Evolutionary conservation across 2,888 invertebrate species (phyloP).

Genomic region (Drosophila longiperda): DNA sequence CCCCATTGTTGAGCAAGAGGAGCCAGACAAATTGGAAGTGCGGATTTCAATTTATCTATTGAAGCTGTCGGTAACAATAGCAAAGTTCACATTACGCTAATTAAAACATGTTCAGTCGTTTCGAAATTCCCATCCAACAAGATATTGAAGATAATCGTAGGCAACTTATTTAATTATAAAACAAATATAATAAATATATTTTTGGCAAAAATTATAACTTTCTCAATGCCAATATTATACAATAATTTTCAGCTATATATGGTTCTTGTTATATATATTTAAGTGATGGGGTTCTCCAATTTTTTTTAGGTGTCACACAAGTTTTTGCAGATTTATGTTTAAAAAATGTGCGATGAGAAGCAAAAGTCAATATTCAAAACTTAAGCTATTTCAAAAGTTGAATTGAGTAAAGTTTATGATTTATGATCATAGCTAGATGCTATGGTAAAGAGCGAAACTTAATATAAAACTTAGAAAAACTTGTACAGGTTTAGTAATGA

Average conservation of each 20-base stretch:
- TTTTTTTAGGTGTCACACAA: neutral
- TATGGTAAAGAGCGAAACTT: neutral
- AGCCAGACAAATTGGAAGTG: slow-evolving; percentile 39
- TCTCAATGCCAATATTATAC: neutral
- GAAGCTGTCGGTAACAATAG: slow-evolving; percentile 15
- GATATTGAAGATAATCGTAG: slow-evolving; percentile 20
- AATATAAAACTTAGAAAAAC: slow-evolving; percentile 8
- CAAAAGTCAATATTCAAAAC: slow-evolving; percentile 4
- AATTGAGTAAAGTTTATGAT: neutral
- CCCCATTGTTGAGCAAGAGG: slow-evolving; percentile 29
- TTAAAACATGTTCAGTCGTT: slow-evolving; percentile 46
- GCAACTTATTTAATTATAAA: slow-evolving; percentile 2
- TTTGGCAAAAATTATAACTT: neutral
- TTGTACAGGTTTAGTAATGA: neutral
- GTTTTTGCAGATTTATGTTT: neutral
- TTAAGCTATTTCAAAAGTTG: slow-evolving; percentile 9
- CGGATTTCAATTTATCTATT: slow-evolving; percentile 24
- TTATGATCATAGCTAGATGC: slow-evolving; percentile 1
- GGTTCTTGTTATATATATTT: neutral
- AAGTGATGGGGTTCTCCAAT: neutral
- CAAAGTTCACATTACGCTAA: slow-evolving; percentile 46
- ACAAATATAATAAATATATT: neutral
- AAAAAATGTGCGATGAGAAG: neutral
- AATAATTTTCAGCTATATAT: neutral
- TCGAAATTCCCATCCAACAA: slow-evolving; percentile 40